Evolutionary conservation across 2,888 invertebrate genomes (phyloP), one percentile per base, ranked within the genome.

Genomic region (Tortricodes alternella): DNA sequence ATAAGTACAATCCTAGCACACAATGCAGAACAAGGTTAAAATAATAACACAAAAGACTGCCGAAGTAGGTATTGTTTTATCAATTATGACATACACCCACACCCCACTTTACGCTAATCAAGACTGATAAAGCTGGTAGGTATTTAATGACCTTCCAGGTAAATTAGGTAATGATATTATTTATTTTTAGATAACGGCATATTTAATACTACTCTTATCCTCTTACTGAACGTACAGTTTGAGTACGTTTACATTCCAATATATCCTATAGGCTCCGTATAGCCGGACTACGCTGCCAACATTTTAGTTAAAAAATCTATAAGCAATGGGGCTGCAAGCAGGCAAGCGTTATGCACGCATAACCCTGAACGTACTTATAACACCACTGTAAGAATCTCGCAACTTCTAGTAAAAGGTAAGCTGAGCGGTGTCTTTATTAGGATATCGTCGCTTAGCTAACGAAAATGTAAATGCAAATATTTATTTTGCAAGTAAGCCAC

Each of bases 11-110:
- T n/a, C 13, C 37, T 27, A 2, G 24, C 8, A 21, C 15, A 32
- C 24, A 32, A 23, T 41, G 21, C 3, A 1, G 6, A 39, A 46
- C 53, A 39, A 48, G 53, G 48, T 41, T 39, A 48, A n/a, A 35
- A 13, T 39, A 48, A 32, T 52, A 19, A 27, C 35, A 18, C 37
- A 15, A 46, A 53, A 46, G 32, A 16, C 19, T 44, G 52, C 43
- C 11, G n/a, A 21, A 11, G 3, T 48, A 34, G 34, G 34, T 27
- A 19, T 9, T 23, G n/a, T 27, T 5, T 55, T 50, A 55, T 55
- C 48, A 37, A 23, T 34, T 34, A 32, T 18, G 1, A 13, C 11
- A 13, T 9, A 9, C 15, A 9, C 27, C 35, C 29, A 43, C 35
- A 37, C 35, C 27, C 19, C 29, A 32, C 43, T 41, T 48, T n/a